Percentiles rank a stretch among this genome's conserved stretches.
These are phyloP conservation scores for Lasioglossum vierecki DNA, from an alignment of 2,888 invertebrate genomes.

Conservation along the genomic window DNA sequence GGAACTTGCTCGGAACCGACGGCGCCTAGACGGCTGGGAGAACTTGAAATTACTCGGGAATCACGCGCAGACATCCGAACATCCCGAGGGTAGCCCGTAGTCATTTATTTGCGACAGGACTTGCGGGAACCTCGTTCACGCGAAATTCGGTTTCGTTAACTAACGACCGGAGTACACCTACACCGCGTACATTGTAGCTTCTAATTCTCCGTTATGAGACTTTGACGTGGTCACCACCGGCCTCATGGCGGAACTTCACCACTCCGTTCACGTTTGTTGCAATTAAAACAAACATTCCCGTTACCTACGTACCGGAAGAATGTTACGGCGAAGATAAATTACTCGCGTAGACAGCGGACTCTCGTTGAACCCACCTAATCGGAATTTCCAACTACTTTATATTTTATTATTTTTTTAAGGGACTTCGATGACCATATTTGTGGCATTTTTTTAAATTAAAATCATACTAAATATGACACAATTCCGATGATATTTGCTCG, in stretches of 20 bases:
- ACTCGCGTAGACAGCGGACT: background rate
- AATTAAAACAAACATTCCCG: background rate
- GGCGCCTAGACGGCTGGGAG: conserved; percentile 8
- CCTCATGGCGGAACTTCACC: background rate
- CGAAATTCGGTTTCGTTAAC: conserved; percentile 15
- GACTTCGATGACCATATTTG: no score
- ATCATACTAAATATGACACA: no score
- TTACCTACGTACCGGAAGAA: background rate
- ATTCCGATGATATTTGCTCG: no score
- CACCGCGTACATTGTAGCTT: background rate
- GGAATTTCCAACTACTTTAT: no score
- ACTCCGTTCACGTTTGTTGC: background rate
- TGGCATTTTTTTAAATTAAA: no score
- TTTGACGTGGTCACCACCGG: background rate
- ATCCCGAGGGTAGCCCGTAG: conserved; percentile 4
- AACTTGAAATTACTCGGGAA: conserved; percentile 52
- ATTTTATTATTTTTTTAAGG: no score
- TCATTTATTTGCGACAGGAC: conserved; percentile 4
- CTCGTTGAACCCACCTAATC: no score
- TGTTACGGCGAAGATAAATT: background rate
- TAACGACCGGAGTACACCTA: background rate
- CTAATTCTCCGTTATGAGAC: background rate
- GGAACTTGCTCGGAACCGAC: conserved; percentile 28
- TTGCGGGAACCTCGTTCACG: background rate
- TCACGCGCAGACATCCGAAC: conserved; percentile 16